A percentile compares a stretch with the other conserved stretches of the same genome.
These are phyloP conservation scores for Neolamprologus variostigma DNA, from an alignment of 2,113 vertebrate species.

Conservation along the genomic window DNA sequence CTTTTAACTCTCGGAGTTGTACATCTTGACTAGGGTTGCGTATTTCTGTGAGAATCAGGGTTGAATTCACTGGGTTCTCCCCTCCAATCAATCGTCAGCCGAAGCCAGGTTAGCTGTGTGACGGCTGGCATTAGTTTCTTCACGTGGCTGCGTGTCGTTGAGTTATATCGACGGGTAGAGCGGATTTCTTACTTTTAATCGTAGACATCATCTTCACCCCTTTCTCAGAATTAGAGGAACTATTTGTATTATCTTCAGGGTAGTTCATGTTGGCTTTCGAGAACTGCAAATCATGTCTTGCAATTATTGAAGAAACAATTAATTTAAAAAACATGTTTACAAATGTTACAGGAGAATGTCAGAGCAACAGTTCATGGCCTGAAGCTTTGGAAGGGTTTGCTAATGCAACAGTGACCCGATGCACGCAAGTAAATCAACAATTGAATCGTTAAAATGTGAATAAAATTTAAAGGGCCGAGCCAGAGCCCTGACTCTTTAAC, in stretches of 20 bases:
- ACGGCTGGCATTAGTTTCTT: background rate
- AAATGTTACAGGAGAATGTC: background rate
- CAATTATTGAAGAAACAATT: background rate
- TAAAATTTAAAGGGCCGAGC: background rate
- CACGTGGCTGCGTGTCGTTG: background rate
- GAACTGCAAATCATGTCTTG: background rate
- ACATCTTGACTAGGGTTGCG: background rate
- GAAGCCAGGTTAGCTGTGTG: background rate
- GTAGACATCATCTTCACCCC: background rate
- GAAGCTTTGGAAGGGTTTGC: background rate
- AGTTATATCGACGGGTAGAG: background rate
- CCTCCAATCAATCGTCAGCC: rapidly evolving
- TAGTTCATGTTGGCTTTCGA: background rate
- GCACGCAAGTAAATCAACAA: background rate
- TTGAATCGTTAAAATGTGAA: background rate
- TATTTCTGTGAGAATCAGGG: background rate
- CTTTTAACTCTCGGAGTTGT: rapidly evolving
- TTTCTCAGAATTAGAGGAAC: background rate
- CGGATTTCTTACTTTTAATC: background rate
- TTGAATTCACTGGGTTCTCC: rapidly evolving
- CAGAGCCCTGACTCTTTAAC: background rate
- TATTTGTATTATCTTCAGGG: background rate
- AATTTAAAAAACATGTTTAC: background rate
- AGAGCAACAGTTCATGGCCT: background rate
- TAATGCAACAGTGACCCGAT: background rate